phyloP scores from a whole-genome alignment of 2,113 vertebrate genomes.

The Scalopus aquaticus region DNA sequence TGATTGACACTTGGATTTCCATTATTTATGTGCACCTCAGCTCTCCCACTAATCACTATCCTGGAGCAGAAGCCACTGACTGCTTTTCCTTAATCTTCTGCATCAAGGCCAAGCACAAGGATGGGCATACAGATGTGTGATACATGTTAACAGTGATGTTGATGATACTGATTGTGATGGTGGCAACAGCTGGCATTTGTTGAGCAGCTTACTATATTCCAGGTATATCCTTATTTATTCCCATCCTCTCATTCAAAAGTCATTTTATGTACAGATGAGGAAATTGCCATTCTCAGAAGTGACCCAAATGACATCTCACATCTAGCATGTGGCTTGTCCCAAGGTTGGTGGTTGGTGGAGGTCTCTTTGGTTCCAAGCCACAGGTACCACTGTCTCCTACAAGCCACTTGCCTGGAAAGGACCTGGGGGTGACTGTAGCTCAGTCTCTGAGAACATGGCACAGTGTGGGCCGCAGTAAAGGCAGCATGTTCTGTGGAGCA shows the following conservation, averaged over 20 bases:
- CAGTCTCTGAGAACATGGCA: neutral
- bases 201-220: neutral
- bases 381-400: neutral
- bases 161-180: neutral
- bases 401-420: neutral
- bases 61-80: neutral
- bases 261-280: neutral
- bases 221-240: conserved; percentile 10
- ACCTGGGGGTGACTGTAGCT: neutral
- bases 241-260: neutral
- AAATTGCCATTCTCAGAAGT: neutral
- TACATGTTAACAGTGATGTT: neutral
- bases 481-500: neutral
- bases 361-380: neutral
- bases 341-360: neutral
- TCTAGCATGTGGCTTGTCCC: neutral
- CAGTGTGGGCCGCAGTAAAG: neutral
- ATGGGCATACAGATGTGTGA: neutral
- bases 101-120: neutral
- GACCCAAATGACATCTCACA: neutral
- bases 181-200: neutral
- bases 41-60: neutral
- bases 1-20: neutral
- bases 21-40: conserved; percentile 19
- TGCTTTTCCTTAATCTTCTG: conserved; percentile 6